A percentile compares a stretch with the other conserved stretches of the same genome.
Evolutionary conservation across 2,888 invertebrate species (phyloP).

Genomic region (Pammene fasciana): DNA sequence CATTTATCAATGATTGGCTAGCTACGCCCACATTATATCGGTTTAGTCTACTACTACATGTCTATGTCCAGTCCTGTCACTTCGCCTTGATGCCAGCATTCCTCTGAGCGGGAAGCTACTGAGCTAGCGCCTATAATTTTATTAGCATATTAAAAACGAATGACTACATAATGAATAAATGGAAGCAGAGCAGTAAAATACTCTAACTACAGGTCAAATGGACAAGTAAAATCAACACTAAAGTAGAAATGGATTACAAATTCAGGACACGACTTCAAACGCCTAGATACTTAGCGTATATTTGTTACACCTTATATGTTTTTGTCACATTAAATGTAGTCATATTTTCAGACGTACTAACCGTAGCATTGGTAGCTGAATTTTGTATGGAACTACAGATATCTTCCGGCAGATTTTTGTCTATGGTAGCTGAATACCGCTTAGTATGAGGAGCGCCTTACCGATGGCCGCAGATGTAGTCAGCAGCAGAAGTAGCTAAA

Average conservation of each 20-base stretch:
- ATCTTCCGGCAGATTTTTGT: no score
- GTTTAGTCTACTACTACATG: slow-evolving; percentile 38
- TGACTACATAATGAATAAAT: not conserved
- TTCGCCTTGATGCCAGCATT: slow-evolving; percentile 67
- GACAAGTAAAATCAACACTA: no score
- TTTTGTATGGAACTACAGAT: no score
- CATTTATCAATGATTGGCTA: slow-evolving; percentile 32
- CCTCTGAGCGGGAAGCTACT: slow-evolving; percentile 65
- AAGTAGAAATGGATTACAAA: not conserved
- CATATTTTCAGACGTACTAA: no score
- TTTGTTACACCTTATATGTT: no score
- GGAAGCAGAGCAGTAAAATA: not conserved
- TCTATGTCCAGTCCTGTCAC: slow-evolving; percentile 52
- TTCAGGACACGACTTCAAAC: not conserved
- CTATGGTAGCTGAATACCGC: no score
- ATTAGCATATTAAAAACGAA: slow-evolving; percentile 14
- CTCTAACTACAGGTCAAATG: not conserved
- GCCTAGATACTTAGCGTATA: no score
- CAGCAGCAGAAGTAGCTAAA: no score
- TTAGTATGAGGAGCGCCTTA: no score
- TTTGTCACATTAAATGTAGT: no score
- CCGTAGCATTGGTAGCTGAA: no score
- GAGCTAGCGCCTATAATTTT: slow-evolving; percentile 37
- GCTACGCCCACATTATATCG: slow-evolving; percentile 42
- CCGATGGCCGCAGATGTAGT: no score